Percentiles rank a stretch among this genome's conserved stretches.
Conservation (phyloP, 2,797 vertebrate genomes). For the Euphonia xanthogaster region DNA sequence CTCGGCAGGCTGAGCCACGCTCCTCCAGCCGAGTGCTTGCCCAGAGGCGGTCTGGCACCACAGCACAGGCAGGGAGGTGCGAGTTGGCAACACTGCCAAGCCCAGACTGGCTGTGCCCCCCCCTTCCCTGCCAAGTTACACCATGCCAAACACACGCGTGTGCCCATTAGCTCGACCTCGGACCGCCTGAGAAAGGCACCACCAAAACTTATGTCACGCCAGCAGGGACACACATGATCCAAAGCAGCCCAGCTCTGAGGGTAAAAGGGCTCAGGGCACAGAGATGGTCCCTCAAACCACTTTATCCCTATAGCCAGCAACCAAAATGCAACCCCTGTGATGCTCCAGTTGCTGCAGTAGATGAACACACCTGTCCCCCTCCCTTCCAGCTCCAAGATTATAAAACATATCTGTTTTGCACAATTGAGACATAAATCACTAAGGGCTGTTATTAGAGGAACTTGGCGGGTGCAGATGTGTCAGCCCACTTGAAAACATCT, state of each 20-base stretch:
- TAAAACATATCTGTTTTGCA: not conserved
- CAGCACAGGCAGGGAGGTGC: not conserved
- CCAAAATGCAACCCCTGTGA: not conserved
- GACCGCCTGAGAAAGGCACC: not conserved
- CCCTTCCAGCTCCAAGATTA: not conserved
- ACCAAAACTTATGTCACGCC: constrained; percentile 40
- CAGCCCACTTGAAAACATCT: not conserved
- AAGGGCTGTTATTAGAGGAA: constrained; percentile 13
- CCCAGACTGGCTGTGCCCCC: not conserved
- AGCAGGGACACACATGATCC: constrained; percentile 79
- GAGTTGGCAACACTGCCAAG: not conserved
- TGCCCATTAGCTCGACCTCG: not conserved
- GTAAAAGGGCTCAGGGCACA: not conserved
- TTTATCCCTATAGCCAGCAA: not conserved
- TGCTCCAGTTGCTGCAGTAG: not conserved
- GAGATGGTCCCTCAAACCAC: constrained; percentile 53
- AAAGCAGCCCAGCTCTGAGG: constrained; percentile 75
- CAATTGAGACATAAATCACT: not conserved
- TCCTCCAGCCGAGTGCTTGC: not conserved
- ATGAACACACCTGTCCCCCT: not conserved
- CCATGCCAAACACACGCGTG: accelerated
- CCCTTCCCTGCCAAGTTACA: not conserved
- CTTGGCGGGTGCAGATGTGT: constrained; percentile 5
- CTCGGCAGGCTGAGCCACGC: constrained; percentile 18
- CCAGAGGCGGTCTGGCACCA: not conserved